Base-by-base conservation (phyloP, 2,113 vertebrate species). In the Corythoichthys intestinalis region DNA sequence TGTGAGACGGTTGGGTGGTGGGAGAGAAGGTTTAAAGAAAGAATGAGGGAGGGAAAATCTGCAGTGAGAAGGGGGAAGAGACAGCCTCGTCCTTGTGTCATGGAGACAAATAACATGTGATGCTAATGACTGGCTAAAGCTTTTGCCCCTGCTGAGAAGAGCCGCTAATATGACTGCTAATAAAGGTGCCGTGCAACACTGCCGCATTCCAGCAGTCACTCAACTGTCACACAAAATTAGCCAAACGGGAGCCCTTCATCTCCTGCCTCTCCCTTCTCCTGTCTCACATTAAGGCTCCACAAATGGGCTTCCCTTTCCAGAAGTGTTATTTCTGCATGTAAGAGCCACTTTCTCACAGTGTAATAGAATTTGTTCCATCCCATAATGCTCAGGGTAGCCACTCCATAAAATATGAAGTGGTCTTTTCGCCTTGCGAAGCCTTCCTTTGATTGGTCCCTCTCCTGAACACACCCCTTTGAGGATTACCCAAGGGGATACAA, bases 111-210 rank as follows among this genome's bases (percentile, higher is more conserved):
- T 82, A 85, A 78, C 56, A 37, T 64, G 70, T 71, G 76, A 87
- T 85, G 88, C 80, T 91, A 89, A 91, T 89, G 88, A 90, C 81
- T 56, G 85, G 86, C 90, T 91, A 83, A 88, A 91, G 86, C 85
- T 83, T 76, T 75, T 68, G 78, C 83, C 82, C 88, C 88, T 34
- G 86, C 88, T 83, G 86, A 71, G 89, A 85, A 86, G 79, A 86
- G 79, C 76, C 80, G 60, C 83, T 88, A 90, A 91, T 89, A 82
- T 86, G 89, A 87, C 80, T 81, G 82, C 89, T 86, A 89, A 91
- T 88, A 86, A 91, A 90, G 84, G 87, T 83, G 58, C 79, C 75
- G 75, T 83, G 81, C 72, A 79, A 84, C 17, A 69, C 84, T 61
- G 79, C 76, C 75, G 77, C 82, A 86, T 87, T 85, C 83, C 85